Conservation (phyloP, 2,113 vertebrate genomes). For the Otus sunia region DNA sequence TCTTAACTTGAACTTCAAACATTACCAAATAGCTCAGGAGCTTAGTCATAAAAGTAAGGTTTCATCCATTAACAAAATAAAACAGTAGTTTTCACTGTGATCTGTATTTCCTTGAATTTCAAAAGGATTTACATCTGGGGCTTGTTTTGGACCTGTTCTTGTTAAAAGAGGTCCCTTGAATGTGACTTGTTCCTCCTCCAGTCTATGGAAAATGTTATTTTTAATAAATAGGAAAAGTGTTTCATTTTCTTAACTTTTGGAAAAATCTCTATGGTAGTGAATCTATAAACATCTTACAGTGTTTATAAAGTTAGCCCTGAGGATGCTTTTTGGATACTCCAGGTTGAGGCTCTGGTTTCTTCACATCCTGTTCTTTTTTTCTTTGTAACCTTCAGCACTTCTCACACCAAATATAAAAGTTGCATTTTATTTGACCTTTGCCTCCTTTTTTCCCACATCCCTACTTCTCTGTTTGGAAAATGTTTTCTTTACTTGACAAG, state of each 20-base stretch:
- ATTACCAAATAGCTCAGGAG: not conserved
- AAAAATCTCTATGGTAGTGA: not conserved
- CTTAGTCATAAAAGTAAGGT: not conserved
- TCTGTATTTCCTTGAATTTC: slow-evolving; percentile 27
- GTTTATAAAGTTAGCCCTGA: not conserved
- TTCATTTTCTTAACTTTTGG: not conserved
- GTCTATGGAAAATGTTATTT: not conserved
- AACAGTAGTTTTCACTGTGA: not conserved
- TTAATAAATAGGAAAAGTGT: not conserved
- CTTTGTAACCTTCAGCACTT: not conserved
- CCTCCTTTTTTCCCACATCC: not conserved
- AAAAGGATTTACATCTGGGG: not conserved
- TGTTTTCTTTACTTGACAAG: slow-evolving; percentile 32
- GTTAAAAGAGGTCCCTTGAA: not conserved
- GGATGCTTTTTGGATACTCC: not conserved
- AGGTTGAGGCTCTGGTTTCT: not conserved
- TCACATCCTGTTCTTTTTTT: not conserved
- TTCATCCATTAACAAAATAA: slow-evolving; percentile 39
- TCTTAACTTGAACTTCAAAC: slow-evolving; percentile 51
- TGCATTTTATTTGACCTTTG: not conserved
- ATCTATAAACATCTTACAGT: not conserved
- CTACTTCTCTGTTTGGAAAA: not conserved
- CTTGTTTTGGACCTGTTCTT: not conserved
- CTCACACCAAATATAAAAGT: not conserved
- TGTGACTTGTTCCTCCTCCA: not conserved